These are phyloP conservation scores for Castor canadensis DNA, from an alignment of 2,113 vertebrate species.

Conservation along the genomic window DNA sequence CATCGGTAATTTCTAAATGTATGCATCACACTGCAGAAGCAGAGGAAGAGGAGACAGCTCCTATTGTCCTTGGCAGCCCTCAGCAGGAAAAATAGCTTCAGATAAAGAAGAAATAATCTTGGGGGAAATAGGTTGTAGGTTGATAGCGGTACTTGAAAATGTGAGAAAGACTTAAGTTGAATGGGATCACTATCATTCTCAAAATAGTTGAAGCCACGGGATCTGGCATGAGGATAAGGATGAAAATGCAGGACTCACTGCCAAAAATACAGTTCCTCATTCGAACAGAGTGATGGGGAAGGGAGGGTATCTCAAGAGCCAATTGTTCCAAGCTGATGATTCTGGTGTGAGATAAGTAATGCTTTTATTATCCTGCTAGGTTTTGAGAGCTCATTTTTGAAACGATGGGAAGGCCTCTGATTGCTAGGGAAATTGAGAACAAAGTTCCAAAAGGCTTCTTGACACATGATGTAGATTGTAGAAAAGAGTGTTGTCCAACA, in stretches of 20 bases:
- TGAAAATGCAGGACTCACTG: not conserved
- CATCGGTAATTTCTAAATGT: not conserved
- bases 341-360: constrained; percentile 6
- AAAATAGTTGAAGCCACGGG: constrained; percentile 36
- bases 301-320: not conserved
- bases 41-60: not conserved
- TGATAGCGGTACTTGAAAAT: constrained; percentile 48
- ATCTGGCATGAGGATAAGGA: constrained; percentile 35
- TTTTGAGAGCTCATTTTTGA: constrained; percentile 37
- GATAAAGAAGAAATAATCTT: constrained; percentile 64
- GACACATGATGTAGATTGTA: not conserved
- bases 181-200: constrained; percentile 38
- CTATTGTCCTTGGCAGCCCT: not conserved
- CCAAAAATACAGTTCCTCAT: constrained; percentile 37
- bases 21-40: not conserved
- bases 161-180: constrained; percentile 25
- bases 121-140: constrained; percentile 39
- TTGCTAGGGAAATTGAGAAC: constrained; percentile 32
- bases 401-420: constrained; percentile 11
- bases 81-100: constrained; percentile 50
- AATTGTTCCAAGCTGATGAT: not conserved
- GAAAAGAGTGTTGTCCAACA: constrained; percentile 2
- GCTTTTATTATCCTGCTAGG: constrained; percentile 41
- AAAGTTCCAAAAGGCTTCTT: constrained; percentile 24
- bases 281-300: not conserved